Base-by-base conservation (phyloP, 2,888 invertebrate genomes). In the Abrostola tripartita region DNA sequence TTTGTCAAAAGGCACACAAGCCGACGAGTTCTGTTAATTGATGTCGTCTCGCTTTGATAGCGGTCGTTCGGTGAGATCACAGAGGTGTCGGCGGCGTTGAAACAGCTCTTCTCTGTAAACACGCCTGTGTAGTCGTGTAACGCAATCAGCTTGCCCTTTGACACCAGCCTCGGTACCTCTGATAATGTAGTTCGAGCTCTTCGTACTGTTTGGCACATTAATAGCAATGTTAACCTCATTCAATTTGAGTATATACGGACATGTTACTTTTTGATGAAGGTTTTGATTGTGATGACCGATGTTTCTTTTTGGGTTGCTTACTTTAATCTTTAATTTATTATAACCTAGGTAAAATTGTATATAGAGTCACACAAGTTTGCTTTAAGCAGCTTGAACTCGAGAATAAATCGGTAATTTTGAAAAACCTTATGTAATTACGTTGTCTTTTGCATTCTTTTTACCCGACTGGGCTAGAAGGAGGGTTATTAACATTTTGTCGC, bases 121-220 rank as follows among this genome's bases (percentile, higher is more conserved):
- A 90, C 57, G 80, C 74, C 75, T 80, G 78, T 81, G 82, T 73
- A 81, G 74, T 81, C 74, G 74, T 79, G 83, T 82, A 83, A 82
- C 85, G 85, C 86, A 90, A 92, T 92, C 91, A 83, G 80, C 85
- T 76, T 84, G 92, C 90, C 92, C 92, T 88, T 86, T 92, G 92
- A 92, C 92, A 88, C 83, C 79, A 79, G 79, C 77, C 75, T 76
- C 81, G 80, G 78, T 83, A 79, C 81, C 74, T 74, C 78, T 79
- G 90, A 88, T 86, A 88, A 74, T 79, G 64, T 71, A 56, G 75
- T 74, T 60, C 52, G 59, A 65, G 69, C 58, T 72, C 76, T 67
- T 75, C 61, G 71, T 76, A 73, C 63, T 65, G 69, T 78, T 84
- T 80, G 74, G 77, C 76, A 77, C 65, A 71, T 56, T 72, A 77